These are phyloP conservation scores for Octomys mimax DNA, from an alignment of 2,797 vertebrate genomes.

Conservation along the genomic window DNA sequence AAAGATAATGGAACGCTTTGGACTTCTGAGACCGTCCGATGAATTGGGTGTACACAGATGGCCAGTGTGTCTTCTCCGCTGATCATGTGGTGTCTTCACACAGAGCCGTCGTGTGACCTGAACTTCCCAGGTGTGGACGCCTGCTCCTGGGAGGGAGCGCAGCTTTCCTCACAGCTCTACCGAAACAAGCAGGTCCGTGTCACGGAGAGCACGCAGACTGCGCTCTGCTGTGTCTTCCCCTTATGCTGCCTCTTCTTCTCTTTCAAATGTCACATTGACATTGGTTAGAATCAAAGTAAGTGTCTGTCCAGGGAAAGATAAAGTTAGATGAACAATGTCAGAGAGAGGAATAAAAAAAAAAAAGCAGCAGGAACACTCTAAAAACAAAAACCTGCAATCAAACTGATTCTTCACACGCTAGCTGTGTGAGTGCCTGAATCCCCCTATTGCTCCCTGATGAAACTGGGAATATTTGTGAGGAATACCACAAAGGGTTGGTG, in stretches of 20 bases:
- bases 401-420: not conserved
- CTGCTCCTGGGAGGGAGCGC: conserved; percentile 88
- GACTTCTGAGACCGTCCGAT: not conserved
- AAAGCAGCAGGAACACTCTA: not conserved
- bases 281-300: not conserved
- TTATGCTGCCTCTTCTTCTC: not conserved
- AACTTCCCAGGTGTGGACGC: conserved; percentile 80
- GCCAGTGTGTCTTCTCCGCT: not conserved
- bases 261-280: not conserved
- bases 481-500: not conserved
- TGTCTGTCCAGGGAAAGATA: not conserved
- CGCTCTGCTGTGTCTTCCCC: not conserved
- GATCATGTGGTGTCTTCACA: conserved; percentile 21
- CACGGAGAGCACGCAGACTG: not conserved
- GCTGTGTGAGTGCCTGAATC: not conserved
- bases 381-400: not conserved
- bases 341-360: not conserved
- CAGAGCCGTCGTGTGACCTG: conserved; percentile 83
- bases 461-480: not conserved
- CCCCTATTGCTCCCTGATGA: not conserved
- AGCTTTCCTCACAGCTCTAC: conserved; percentile 94
- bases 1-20: not conserved
- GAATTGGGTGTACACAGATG: not conserved
- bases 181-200: conserved; percentile 94
- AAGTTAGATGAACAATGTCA: not conserved